Percentiles rank a stretch among this genome's conserved stretches.
Conservation (phyloP, 2,888 invertebrate genomes). For the Sabatieria punctata region DNA sequence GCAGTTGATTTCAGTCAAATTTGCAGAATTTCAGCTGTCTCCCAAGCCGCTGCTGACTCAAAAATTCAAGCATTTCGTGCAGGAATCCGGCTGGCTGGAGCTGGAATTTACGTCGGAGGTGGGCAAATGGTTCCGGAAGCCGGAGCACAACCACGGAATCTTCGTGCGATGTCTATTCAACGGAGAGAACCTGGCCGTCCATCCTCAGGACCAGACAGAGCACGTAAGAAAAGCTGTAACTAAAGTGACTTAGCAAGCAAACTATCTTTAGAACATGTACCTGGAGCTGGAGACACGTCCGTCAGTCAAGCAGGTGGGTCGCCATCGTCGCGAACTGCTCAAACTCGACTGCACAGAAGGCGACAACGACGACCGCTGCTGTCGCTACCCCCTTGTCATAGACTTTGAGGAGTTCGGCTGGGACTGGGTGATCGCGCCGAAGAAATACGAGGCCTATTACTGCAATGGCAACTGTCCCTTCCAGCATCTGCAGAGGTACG, state of each 20-base stretch:
- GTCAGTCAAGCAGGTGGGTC: slow-evolving; percentile 7
- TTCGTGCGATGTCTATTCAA: background rate
- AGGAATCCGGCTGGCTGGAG: too few species aligned
- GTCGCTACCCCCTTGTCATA: slow-evolving; percentile 76
- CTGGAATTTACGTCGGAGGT: too few species aligned
- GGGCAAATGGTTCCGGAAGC: slow-evolving; percentile 3
- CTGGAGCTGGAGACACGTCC: slow-evolving; percentile 17
- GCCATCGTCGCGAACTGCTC: slow-evolving; percentile 16
- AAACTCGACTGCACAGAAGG: slow-evolving; percentile 19
- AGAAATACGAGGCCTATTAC: slow-evolving; percentile 81
- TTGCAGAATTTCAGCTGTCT: too few species aligned
- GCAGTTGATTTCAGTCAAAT: too few species aligned
- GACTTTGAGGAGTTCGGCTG: too few species aligned
- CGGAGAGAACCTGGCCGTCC: slow-evolving; percentile 6
- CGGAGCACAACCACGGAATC: slow-evolving; percentile 5
- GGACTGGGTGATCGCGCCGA: slow-evolving; percentile 89
- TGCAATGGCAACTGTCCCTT: slow-evolving; percentile 85
- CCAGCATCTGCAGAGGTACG: slow-evolving; percentile 64
- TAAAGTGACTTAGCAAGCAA: too few species aligned
- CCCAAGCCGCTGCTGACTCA: too few species aligned
- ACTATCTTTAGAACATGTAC: slow-evolving; percentile 16
- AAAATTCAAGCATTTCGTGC: too few species aligned
- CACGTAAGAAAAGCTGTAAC: too few species aligned
- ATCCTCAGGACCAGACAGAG: background rate
- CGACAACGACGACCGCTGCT: slow-evolving; percentile 45